Percentiles rank a stretch among this genome's conserved stretches.
These are phyloP conservation scores for Aphaenogaster floridana DNA, from an alignment of 1,140 invertebrate genomes.

Conservation along the genomic window DNA sequence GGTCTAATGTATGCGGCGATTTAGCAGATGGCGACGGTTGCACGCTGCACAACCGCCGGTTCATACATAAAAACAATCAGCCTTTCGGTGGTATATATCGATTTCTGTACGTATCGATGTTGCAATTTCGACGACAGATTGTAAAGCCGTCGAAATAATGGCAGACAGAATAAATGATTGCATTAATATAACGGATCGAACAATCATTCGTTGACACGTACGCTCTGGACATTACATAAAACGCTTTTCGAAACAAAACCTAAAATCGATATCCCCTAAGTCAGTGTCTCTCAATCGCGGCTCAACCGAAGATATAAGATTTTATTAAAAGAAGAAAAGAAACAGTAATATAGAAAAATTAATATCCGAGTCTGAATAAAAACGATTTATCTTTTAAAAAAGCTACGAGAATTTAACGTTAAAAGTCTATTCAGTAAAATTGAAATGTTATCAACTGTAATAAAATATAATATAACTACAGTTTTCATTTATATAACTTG, in stretches of 20 bases:
- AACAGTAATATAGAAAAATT: not conserved
- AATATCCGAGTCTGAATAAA: not conserved
- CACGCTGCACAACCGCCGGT: not conserved
- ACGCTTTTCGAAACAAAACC: not conserved
- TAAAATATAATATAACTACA: not conserved
- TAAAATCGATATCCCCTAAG: slow-evolving; percentile 29
- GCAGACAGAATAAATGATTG: slow-evolving; percentile 39
- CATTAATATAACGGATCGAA: slow-evolving; percentile 39
- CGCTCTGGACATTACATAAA: slow-evolving; percentile 19
- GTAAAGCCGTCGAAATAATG: slow-evolving; percentile 37
- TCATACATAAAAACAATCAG: slow-evolving; percentile 51
- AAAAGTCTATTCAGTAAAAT: not conserved
- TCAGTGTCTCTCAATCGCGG: slow-evolving; percentile 2
- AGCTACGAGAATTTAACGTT: not conserved
- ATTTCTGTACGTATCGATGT: slow-evolving; percentile 6
- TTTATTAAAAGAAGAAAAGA: not conserved
- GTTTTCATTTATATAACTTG: not conserved
- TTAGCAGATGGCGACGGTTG: slow-evolving; percentile 36
- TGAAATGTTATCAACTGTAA: not conserved
- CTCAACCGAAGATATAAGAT: not conserved
- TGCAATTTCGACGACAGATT: slow-evolving; percentile 38
- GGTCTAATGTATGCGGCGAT: slow-evolving; percentile 51
- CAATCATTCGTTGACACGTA: slow-evolving; percentile 33
- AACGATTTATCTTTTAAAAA: not conserved
- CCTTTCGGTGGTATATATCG: slow-evolving; percentile 3